Base-by-base conservation (phyloP, 1,140 invertebrate species). In the Orius insidiosus region DNA sequence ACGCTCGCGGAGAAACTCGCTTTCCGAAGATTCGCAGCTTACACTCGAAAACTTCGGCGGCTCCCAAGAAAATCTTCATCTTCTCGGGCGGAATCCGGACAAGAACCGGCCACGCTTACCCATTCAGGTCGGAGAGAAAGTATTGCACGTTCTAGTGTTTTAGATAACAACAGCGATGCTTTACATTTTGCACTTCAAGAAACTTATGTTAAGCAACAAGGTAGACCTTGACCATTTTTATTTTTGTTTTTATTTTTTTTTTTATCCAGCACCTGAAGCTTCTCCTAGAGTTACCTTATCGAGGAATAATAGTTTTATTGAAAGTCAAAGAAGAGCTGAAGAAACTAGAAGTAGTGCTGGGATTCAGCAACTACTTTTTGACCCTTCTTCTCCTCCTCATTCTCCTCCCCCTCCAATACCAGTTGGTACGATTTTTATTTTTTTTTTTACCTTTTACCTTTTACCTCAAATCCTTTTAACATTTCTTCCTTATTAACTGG, bases 11-110 rank as follows among this genome's bases (percentile, higher is more conserved):
- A 68, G 85, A 37, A 85, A 86, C 59, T 89, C 85, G 36, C 69
- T 85, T 39, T 77, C 79, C 33, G 86, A 89, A 57, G 85, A 89
- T 58, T 88, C 84, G 19, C 66, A 88, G 61, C 63, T 92, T 49
- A 89, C 85, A 0, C 80, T 89, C 19, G 86, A 92, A 67, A 89
- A 92, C 63, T 88, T 92, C 64, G 85, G 86, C 19, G 86, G 47
- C 43, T 65, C 55, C 31, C 63, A 75, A 63, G 76, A n/a, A 69
- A 77, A 75, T 56, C 62, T 71, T 56, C 75, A 68, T 59, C 69
- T 72, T 54, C 69, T 69, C 53, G 72, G 68, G 33, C 68, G 68
- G 55, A 78, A 87, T 68, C 80, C 81, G 0, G 81, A 85, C 62
- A 87, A 61, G 79, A 77, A 52, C 62, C 75, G 2, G 72, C 68